Evolutionary conservation across 2,888 invertebrate species (phyloP).

Genomic region (Cartodere bifasciata): DNA sequence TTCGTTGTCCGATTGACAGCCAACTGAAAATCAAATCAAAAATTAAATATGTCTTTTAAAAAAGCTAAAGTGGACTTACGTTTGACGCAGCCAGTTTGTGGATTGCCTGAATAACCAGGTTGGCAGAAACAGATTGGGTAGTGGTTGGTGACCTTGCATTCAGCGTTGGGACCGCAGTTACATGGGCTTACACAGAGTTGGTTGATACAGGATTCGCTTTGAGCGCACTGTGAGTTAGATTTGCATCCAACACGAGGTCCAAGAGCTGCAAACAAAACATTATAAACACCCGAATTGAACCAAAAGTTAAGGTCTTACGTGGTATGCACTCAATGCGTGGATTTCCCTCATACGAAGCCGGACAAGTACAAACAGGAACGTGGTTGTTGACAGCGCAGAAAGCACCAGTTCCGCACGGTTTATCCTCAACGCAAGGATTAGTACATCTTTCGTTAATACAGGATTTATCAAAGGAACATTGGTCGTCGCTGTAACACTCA

Average conservation of each 20-base stretch:
- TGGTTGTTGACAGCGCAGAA: slow-evolving; percentile 71
- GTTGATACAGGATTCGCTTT: slow-evolving; percentile 74
- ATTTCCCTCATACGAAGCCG: slow-evolving; percentile 62
- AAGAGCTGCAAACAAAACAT: slow-evolving; percentile 35
- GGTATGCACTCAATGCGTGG: slow-evolving; percentile 60
- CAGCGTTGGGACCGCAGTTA: slow-evolving; percentile 71
- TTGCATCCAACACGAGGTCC: slow-evolving; percentile 59
- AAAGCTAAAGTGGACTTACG: slow-evolving; percentile 34
- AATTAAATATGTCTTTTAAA: slow-evolving; percentile 1
- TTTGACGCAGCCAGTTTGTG: slow-evolving; percentile 67
- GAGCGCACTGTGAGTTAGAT: slow-evolving; percentile 67
- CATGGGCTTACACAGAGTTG: slow-evolving; percentile 71
- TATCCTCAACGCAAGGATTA: slow-evolving; percentile 57
- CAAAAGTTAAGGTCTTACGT: slow-evolving; percentile 49
- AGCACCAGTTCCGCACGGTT: slow-evolving; percentile 68
- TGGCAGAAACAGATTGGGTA: slow-evolving; percentile 76
- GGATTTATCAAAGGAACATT: slow-evolving; percentile 60
- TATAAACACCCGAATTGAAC: slow-evolving; percentile 2
- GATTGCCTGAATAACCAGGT: slow-evolving; percentile 74
- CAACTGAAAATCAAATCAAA: slow-evolving; percentile 43
- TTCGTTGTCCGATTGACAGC: slow-evolving; percentile 71
- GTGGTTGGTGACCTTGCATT: slow-evolving; percentile 70
- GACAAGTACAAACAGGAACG: slow-evolving; percentile 67
- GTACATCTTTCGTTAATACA: slow-evolving; percentile 67
- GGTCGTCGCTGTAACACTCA: slow-evolving; percentile 67